Percentiles rank a stretch among this genome's conserved stretches.
Conservation (phyloP, 2,113 vertebrate species). For the Nannobrachium achirus region DNA sequence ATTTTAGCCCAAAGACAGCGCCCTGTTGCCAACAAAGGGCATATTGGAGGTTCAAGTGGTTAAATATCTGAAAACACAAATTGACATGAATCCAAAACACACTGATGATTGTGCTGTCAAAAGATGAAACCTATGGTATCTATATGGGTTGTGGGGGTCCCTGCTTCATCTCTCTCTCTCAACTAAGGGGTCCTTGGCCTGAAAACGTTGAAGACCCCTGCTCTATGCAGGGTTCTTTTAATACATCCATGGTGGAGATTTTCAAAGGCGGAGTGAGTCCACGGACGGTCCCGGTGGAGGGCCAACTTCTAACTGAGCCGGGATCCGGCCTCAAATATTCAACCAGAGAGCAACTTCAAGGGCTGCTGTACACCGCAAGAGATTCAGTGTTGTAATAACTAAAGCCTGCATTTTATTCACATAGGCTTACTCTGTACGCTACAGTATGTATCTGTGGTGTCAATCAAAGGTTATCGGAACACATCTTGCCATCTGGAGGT, state of each 20-base stretch:
- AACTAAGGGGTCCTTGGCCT: too few species aligned
- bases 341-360: slow-evolving; percentile 50
- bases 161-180: too few species aligned
- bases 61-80: too few species aligned
- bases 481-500: slow-evolving; percentile 19
- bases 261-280: slow-evolving; percentile 54
- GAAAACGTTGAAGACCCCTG: too few species aligned
- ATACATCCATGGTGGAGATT: slow-evolving; percentile 37
- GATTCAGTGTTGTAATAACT: slow-evolving; percentile 42
- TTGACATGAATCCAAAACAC: too few species aligned
- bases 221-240: too few species aligned
- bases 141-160: too few species aligned
- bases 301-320: slow-evolving; percentile 40
- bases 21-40: too few species aligned
- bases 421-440: slow-evolving; percentile 13
- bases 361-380: slow-evolving; percentile 39
- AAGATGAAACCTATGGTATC: too few species aligned
- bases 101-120: too few species aligned
- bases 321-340: slow-evolving; percentile 61
- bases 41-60: too few species aligned
- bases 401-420: slow-evolving; percentile 57
- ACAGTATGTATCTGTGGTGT: slow-evolving; percentile 34
- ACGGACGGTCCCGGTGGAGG: slow-evolving; percentile 49
- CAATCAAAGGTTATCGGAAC: slow-evolving; percentile 45
- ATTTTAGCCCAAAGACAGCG: too few species aligned